Base-by-base conservation (phyloP, 2,797 vertebrate species). In the Uromys caudimaculatus region DNA sequence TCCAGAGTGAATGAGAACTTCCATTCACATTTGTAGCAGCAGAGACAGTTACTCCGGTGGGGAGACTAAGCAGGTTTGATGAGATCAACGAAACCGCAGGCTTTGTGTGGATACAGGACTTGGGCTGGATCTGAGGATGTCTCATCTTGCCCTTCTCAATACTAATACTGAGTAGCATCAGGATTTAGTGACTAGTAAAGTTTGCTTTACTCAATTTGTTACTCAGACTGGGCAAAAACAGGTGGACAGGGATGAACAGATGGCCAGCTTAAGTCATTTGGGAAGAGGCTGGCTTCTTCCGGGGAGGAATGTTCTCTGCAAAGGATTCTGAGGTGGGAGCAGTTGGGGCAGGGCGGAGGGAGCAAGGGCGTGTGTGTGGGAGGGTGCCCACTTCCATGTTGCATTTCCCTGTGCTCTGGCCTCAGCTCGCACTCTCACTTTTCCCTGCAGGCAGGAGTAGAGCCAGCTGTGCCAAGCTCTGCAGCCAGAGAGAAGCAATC, bases 181-280 rank as follows among this genome's bases (percentile, higher is more conserved):
- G 62, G 81, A 90, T 60, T 84, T 32, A 32, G 23, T 27, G 82
- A 27, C 27, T n/a, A 52, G 50, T 41, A 32, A 54, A 64, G 44
- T 94, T 76, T 87, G n/a, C 69, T 96, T 96, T 95, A 35, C 60
- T 78, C 88, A n/a, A 23, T 90, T 76, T 87, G 50, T 58, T 82
- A 1, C 47, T 95, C 24, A 56, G 92, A 94, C 73, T 69, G 81
- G 14, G 27, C 54, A 52, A 10, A 62, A 24, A 78, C 9, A 27
- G 12, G 44, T 60, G 83, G 91, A 32, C 47, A 6, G 56, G 14
- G 35, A 82, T 5, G 71, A 84, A 14, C n/a, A 54, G n/a, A 62
- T 12, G 60, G 60, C 50, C 2, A 9, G 2, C 27, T 83, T 41
- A 82, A 73, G 90, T 10, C 29, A 2, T 52, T 75, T 81, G 38